A percentile compares a stretch with the other conserved stretches of the same genome.
phyloP scores from a whole-genome alignment of 2,113 vertebrate species.

The Neogobius melanostomus region DNA sequence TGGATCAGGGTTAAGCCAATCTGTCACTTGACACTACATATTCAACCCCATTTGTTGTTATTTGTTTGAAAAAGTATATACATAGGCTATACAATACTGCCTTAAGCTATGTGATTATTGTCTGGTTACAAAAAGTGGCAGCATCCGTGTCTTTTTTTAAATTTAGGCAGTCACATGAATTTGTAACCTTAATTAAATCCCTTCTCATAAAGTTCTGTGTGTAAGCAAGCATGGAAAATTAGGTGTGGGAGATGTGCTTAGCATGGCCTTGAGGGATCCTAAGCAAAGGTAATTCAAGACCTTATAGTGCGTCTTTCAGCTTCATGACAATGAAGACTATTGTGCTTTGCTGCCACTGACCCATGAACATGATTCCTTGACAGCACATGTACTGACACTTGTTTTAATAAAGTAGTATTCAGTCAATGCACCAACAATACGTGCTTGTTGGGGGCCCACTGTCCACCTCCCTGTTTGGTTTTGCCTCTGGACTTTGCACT shows the following conservation, averaged over 20 bases:
- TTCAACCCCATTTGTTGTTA: background rate
- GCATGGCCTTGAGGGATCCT: conserved; percentile 59
- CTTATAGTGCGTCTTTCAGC: conserved; percentile 39
- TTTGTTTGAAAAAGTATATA: too few relatives aligned
- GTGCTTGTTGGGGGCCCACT: background rate
- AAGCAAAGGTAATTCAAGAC: conserved; percentile 64
- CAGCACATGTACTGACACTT: conserved; percentile 22
- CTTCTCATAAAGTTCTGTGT: conserved; percentile 17
- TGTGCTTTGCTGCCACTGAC: conserved; percentile 48
- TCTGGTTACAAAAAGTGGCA: background rate
- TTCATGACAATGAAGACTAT: conserved; percentile 59
- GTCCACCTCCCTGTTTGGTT: conserved; percentile 13
- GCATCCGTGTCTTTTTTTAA: background rate
- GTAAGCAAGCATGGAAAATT: conserved; percentile 53
- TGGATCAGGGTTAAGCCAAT: background rate
- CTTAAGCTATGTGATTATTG: too few relatives aligned
- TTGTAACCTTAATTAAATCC: conserved; percentile 12
- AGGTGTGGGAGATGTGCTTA: conserved; percentile 64
- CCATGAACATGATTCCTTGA: conserved; percentile 35
- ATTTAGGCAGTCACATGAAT: background rate
- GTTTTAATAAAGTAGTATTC: conserved; percentile 24
- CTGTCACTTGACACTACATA: background rate
- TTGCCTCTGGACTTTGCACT: conserved; percentile 49
- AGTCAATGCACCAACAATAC: background rate
- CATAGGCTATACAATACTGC: too few relatives aligned